Conservation (phyloP, 2,797 vertebrate genomes). For the Peromyscus eremicus region DNA sequence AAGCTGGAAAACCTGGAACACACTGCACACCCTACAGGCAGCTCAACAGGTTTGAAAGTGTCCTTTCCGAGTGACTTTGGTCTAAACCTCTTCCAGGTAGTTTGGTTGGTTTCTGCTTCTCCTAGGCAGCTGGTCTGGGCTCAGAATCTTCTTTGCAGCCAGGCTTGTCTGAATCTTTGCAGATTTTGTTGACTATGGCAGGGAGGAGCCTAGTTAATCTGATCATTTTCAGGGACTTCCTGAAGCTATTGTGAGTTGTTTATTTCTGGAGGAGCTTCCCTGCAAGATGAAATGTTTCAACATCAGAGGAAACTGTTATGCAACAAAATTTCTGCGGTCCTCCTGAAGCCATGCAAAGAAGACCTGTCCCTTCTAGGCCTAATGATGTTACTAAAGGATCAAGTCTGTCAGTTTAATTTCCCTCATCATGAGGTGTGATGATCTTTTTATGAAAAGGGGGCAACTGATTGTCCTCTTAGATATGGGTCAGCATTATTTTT, state of each 20-base stretch:
- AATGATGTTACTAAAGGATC: background rate
- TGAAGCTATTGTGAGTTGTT: background rate
- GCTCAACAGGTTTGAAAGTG: background rate
- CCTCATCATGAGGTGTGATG: background rate
- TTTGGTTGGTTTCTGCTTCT: background rate
- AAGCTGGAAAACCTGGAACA: background rate
- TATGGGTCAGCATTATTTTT: background rate
- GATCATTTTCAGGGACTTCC: background rate
- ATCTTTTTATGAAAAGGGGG: constrained; percentile 20
- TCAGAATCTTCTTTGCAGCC: background rate
- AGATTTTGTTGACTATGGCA: background rate
- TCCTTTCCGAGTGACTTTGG: background rate
- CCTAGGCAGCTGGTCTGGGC: background rate
- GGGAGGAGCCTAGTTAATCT: background rate
- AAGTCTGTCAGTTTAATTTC: constrained; percentile 2
- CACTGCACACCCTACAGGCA: background rate
- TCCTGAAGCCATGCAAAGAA: constrained; percentile 23
- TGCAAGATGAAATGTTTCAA: background rate
- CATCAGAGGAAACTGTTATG: background rate
- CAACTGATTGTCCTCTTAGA: background rate
- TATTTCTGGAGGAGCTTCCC: background rate
- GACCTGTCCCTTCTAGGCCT: background rate
- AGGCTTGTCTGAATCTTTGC: background rate
- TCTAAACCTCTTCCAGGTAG: background rate
- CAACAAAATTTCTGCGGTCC: background rate